Evolutionary conservation across 2,113 vertebrate species (phyloP).

Genomic region (Bucco capensis): DNA sequence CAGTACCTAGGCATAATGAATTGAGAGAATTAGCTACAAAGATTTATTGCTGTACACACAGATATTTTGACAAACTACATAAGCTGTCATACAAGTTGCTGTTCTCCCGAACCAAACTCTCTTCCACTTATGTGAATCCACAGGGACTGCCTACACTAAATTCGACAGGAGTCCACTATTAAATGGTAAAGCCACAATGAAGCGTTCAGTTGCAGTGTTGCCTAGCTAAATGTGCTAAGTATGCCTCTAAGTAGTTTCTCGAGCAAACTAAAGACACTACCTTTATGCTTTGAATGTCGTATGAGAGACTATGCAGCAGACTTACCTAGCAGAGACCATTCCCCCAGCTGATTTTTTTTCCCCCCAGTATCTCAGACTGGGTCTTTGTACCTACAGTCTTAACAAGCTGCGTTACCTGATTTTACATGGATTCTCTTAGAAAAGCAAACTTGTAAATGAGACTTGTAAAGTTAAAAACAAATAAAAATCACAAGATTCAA

Average conservation of each 20-base stretch:
- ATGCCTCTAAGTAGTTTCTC: not conserved
- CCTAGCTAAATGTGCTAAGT: not conserved
- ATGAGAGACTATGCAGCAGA: not conserved
- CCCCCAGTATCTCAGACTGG: not conserved
- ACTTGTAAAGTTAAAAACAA: not conserved
- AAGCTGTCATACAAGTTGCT: not conserved
- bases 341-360: not conserved
- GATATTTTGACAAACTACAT: conserved; percentile 34
- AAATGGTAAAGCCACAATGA: not conserved
- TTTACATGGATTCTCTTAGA: not conserved
- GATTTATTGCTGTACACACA: conserved; percentile 38
- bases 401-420: not conserved
- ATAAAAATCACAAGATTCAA: not conserved
- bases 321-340: not conserved
- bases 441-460: not conserved
- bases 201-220: not conserved
- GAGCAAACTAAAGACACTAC: not conserved
- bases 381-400: not conserved
- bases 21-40: conserved; percentile 68
- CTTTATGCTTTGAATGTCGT: not conserved
- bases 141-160: not conserved
- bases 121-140: not conserved
- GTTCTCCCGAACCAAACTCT: not conserved
- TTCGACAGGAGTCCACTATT: not conserved
- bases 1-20: conserved; percentile 73